phyloP scores from a whole-genome alignment of 2,113 vertebrate species.

The Podiceps cristatus region DNA sequence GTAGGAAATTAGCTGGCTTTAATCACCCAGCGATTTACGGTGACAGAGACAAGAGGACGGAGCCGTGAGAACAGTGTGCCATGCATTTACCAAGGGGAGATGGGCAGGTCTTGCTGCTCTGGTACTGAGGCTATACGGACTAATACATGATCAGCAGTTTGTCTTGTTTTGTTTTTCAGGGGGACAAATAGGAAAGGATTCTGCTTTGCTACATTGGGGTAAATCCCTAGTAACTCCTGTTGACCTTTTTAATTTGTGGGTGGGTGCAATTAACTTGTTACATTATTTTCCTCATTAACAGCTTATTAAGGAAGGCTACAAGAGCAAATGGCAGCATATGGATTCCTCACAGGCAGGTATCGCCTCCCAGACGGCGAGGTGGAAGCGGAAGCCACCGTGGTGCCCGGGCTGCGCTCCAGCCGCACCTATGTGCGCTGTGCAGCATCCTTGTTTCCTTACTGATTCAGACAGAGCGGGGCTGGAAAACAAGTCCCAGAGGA shows the following conservation, averaged over 20 bases:
- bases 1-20: background rate
- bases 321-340: slow-evolving; percentile 45
- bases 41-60: background rate
- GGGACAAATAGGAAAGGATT: background rate
- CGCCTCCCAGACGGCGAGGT: background rate
- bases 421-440: background rate
- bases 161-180: background rate
- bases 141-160: background rate
- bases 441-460: slow-evolving; percentile 39
- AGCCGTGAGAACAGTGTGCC: accelerated
- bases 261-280: slow-evolving; percentile 28
- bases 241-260: background rate
- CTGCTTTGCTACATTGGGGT: background rate
- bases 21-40: background rate
- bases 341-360: slow-evolving; percentile 25
- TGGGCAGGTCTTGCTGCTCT: background rate
- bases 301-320: slow-evolving; percentile 48
- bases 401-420: slow-evolving; percentile 43
- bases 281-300: background rate
- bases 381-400: background rate
- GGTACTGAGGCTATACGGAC: background rate
- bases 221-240: background rate
- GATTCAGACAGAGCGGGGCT: slow-evolving; percentile 30
- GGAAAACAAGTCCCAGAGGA: slow-evolving; percentile 69
- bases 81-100: background rate